Evolutionary conservation across 2,113 vertebrate genomes (phyloP).

Genomic region (Hippocampus zosterae): DNA sequence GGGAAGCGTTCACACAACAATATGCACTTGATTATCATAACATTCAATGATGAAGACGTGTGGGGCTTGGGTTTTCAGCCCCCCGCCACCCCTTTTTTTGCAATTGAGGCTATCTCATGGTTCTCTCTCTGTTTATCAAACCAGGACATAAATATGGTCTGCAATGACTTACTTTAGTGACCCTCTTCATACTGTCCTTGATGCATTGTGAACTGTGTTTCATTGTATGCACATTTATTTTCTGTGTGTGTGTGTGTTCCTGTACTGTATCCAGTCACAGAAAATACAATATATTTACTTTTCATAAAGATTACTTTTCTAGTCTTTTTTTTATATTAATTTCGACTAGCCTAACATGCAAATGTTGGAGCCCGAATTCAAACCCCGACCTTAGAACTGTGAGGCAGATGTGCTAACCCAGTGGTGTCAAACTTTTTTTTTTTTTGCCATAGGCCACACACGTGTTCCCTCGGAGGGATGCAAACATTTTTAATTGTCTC

Average conservation of each 20-base stretch:
- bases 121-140: constrained; percentile 28
- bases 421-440: too few species aligned
- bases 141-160: background rate
- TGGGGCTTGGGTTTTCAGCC: constrained; percentile 14
- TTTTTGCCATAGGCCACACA: too few species aligned
- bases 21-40: constrained; percentile 48
- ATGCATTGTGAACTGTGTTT: constrained; percentile 29
- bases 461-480: too few species aligned
- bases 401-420: background rate
- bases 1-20: constrained; percentile 31
- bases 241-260: constrained; percentile 34
- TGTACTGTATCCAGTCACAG: constrained; percentile 43
- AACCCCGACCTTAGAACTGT: background rate
- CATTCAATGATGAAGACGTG: constrained; percentile 20
- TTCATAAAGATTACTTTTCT: constrained; percentile 42
- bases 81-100: background rate
- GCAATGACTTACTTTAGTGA: background rate
- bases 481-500: too few species aligned
- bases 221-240: constrained; percentile 42
- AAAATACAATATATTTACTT: constrained; percentile 51
- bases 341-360: background rate
- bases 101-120: constrained; percentile 56
- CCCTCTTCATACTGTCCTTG: background rate
- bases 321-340: constrained; percentile 4
- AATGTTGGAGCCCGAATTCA: background rate